A percentile compares a stretch with the other conserved stretches of the same genome.
phyloP scores from a whole-genome alignment of 1,140 invertebrate species.

The Harpegnathos saltator region DNA sequence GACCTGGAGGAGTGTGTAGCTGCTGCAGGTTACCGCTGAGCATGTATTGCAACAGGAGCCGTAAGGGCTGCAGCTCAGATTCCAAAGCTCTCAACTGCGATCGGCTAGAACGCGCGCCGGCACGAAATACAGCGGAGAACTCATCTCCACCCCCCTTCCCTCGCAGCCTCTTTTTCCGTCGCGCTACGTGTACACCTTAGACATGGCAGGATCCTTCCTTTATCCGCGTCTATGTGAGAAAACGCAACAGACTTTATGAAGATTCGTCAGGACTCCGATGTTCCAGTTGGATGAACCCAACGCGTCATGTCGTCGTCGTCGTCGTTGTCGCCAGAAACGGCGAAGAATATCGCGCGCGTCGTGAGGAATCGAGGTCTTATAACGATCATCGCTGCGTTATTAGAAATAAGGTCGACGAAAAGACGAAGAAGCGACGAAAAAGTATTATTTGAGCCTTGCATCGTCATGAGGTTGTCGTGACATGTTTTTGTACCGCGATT shows the following conservation, averaged over 20 bases:
- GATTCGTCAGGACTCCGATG: constrained; percentile 13
- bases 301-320: background rate
- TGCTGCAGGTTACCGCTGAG: constrained; percentile 43
- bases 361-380: too few relatives aligned
- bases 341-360: too few relatives aligned
- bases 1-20: background rate
- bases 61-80: constrained; percentile 51
- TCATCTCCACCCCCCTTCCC: constrained; percentile 11
- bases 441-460: too few relatives aligned
- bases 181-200: background rate
- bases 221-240: background rate
- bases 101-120: constrained; percentile 30
- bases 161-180: constrained; percentile 4
- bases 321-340: background rate
- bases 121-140: constrained; percentile 45
- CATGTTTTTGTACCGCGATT: too few relatives aligned
- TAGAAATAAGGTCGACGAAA: too few relatives aligned
- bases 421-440: too few relatives aligned
- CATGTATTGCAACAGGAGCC: constrained; percentile 57
- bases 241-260: background rate
- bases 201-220: too few relatives aligned
- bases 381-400: too few relatives aligned
- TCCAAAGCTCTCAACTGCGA: constrained; percentile 58
- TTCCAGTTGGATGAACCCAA: background rate
- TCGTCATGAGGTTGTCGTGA: too few relatives aligned